phyloP scores from a whole-genome alignment of 1,140 invertebrate species.

The Calliphora vicina region DNA sequence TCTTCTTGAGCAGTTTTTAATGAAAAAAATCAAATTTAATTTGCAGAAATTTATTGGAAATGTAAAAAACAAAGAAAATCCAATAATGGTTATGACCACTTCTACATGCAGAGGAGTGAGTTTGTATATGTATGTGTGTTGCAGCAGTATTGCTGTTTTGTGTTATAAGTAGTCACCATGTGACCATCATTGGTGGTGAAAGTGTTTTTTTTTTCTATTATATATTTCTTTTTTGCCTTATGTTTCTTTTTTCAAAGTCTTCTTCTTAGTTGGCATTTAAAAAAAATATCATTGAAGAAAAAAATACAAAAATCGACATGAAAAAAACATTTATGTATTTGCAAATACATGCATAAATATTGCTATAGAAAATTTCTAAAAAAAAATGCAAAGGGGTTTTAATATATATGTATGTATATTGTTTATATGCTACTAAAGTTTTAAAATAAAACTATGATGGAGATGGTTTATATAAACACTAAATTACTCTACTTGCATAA shows the following conservation, averaged over 20 bases:
- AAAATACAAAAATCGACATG: no score
- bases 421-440: no score
- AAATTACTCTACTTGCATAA: no score
- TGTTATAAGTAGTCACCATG: neutral
- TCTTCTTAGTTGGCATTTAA: constrained; percentile 18
- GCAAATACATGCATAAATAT: no score
- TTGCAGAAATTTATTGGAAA: neutral
- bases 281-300: neutral
- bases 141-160: neutral
- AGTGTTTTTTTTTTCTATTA: constrained; percentile 30
- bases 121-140: neutral
- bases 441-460: no score
- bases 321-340: neutral
- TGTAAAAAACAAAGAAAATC: neutral
- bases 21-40: neutral
- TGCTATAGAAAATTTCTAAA: constrained; percentile 11
- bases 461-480: no score
- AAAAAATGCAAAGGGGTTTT: neutral
- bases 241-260: neutral
- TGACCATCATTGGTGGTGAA: constrained; percentile 34
- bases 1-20: neutral
- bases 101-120: neutral
- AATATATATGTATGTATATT: no score
- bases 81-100: neutral
- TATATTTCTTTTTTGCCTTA: neutral